A percentile compares a stretch with the other conserved stretches of the same genome.
Evolutionary conservation across 2,888 invertebrate genomes (phyloP).

Genomic region (Apodemia zela): DNA sequence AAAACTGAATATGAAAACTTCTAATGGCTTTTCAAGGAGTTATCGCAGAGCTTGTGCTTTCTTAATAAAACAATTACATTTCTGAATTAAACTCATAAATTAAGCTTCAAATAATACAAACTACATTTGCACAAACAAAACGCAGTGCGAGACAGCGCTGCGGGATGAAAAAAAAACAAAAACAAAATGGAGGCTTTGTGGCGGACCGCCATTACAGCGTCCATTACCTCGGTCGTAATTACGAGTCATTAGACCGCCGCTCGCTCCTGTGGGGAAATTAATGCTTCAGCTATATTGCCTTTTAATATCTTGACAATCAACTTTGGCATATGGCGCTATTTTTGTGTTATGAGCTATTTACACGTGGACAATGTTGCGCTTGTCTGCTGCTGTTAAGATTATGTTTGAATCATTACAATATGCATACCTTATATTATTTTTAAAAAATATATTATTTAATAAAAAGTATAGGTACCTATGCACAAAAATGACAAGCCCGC

Average conservation of each 20-base stretch:
- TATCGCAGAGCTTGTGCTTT: too few relatives aligned
- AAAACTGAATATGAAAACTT: too few relatives aligned
- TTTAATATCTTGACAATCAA: conserved; percentile 52
- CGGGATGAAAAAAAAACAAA: conserved; percentile 45
- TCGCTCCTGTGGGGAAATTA: conserved; percentile 55
- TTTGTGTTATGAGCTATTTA: background rate
- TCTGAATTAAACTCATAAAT: conserved; percentile 14
- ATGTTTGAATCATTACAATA: too few relatives aligned
- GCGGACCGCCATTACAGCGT: conserved; percentile 62
- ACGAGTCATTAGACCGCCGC: conserved; percentile 65
- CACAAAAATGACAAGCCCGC: too few relatives aligned
- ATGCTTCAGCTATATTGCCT: conserved; percentile 55
- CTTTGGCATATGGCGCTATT: conserved; percentile 25
- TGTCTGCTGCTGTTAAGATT: too few relatives aligned
- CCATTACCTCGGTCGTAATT: conserved; percentile 72
- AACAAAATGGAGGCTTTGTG: conserved; percentile 69
- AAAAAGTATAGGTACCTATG: too few relatives aligned
- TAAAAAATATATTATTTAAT: too few relatives aligned
- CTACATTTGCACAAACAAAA: conserved; percentile 14
- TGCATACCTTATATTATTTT: too few relatives aligned
- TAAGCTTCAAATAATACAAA: conserved; percentile 7
- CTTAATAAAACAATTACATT: conserved; percentile 10
- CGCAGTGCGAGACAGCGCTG: conserved; percentile 20
- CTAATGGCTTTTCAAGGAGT: too few relatives aligned
- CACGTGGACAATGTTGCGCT: too few relatives aligned